These are phyloP conservation scores for Therioaphis trifolii DNA, from an alignment of 2,888 invertebrate species.

Conservation along the genomic window DNA sequence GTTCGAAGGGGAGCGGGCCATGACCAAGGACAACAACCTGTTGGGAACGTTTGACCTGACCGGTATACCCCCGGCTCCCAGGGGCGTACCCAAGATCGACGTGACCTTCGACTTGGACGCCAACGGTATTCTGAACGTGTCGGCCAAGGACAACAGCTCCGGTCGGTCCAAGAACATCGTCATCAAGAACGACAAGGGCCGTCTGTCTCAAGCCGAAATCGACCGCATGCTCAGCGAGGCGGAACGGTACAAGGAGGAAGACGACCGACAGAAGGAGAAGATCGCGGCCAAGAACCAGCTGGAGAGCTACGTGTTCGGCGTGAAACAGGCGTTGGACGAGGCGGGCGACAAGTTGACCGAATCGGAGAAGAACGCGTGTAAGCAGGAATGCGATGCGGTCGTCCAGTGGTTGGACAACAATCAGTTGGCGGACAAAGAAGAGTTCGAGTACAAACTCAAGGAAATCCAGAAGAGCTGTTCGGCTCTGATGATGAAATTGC, in stretches of 20 bases:
- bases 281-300: slow-evolving; percentile 70
- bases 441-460: slow-evolving; percentile 69
- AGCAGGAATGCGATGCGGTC: slow-evolving; percentile 68
- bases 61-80: slow-evolving; percentile 78
- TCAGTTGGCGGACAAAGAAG: slow-evolving; percentile 70
- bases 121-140: slow-evolving; percentile 70
- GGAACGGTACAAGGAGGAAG: slow-evolving; percentile 69
- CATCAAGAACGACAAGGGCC: slow-evolving; percentile 71
- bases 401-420: slow-evolving; percentile 71
- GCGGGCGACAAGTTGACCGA: slow-evolving; percentile 68
- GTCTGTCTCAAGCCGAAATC: slow-evolving; percentile 71
- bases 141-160: slow-evolving; percentile 69
- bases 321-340: slow-evolving; percentile 69
- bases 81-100: slow-evolving; percentile 82
- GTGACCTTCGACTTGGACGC: slow-evolving; percentile 79
- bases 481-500: slow-evolving; percentile 69
- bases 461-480: slow-evolving; percentile 69
- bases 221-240: slow-evolving; percentile 70
- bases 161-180: slow-evolving; percentile 70
- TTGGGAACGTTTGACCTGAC: slow-evolving; percentile 67
- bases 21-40: slow-evolving; percentile 84
- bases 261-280: slow-evolving; percentile 68
- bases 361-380: slow-evolving; percentile 69
- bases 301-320: slow-evolving; percentile 69
- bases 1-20: slow-evolving; percentile 69